Percentiles rank a stretch among this genome's conserved stretches.
phyloP scores from a whole-genome alignment of 1,140 invertebrate species.

The Reticulitermes speratus region DNA sequence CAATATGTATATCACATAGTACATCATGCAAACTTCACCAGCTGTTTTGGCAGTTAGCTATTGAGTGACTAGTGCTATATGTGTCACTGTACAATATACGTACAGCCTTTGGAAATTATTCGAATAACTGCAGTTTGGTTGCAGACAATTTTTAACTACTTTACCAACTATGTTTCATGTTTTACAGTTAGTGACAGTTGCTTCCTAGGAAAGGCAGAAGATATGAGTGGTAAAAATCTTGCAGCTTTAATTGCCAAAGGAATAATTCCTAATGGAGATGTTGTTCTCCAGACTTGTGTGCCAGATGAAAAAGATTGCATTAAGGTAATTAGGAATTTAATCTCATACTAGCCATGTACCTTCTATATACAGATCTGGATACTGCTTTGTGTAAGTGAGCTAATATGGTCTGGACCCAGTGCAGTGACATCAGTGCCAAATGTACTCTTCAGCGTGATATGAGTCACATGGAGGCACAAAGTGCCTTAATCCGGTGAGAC shows the following conservation, averaged over 20 bases:
- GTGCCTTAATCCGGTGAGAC: not conserved
- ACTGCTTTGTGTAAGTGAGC: not conserved
- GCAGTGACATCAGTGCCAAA: not conserved
- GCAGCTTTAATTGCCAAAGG: slow-evolving; percentile 12
- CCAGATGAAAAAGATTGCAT: slow-evolving; percentile 32
- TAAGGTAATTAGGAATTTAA: slow-evolving; percentile 17
- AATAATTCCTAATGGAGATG: slow-evolving; percentile 5
- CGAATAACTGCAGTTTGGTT: too few relatives aligned
- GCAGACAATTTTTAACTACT: too few relatives aligned
- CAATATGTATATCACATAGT: too few relatives aligned
- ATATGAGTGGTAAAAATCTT: slow-evolving; percentile 30
- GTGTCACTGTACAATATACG: too few relatives aligned
- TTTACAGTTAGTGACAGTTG: slow-evolving; percentile 33
- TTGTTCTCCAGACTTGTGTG: slow-evolving; percentile 22
- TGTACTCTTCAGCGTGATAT: not conserved
- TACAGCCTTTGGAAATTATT: too few relatives aligned
- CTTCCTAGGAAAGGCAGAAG: slow-evolving; percentile 25
- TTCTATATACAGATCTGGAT: not conserved
- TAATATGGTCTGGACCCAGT: not conserved
- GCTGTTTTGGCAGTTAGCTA: too few relatives aligned
- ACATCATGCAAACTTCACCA: too few relatives aligned
- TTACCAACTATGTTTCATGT: not conserved
- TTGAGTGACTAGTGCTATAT: too few relatives aligned
- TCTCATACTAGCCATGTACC: not conserved
- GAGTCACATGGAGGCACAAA: not conserved